Base-by-base conservation (phyloP, 2,888 invertebrate species). In the Galerucella pusilla region DNA sequence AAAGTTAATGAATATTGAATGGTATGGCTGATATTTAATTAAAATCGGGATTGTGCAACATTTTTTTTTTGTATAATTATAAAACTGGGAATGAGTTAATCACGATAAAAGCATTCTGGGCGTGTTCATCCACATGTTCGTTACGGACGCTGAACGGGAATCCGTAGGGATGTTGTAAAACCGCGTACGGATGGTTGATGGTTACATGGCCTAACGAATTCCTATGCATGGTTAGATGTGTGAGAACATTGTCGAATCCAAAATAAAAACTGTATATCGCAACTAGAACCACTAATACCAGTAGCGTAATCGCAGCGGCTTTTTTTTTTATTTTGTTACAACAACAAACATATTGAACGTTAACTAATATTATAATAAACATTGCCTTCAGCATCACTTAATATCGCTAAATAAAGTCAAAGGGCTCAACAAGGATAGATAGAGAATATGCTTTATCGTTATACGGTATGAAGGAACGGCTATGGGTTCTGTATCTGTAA, bases 51-150 rank as follows among this genome's bases (percentile, higher is more conserved):
- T 20, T n/a, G 16, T 46, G 20, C 1, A 20, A 57, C 6, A 57
- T 46, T 42, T 63, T 11, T 11, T 45, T 57, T 68, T 68, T 45
- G 9, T 14, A 42, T 35, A 68, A 57, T 16, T 16, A 57, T 12
- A 42, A 57, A 35, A 6, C 68, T 25, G 45, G 42, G 59, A 59
- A 68, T 59, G 45, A 59, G 59, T 59, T 57, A 68, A 68, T 68
- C 42, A 59, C 10, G 59, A 25, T 59, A 57, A 68, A 68, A 68
- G 68, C 57, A 68, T 68, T 46, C 42, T 57, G 14, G 68, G 57
- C 20, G 54, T 68, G 20, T 57, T 68, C 57, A 68, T 68, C 42
- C 45, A 35, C 42, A 57, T 59, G 42, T 20, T 46, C 46, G 64
- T 45, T 64, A 64, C 64, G 64, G 14, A 63, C 63, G 28, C 14